Conservation (phyloP, 2,797 vertebrate species). For the Aplochiton taeniatus region DNA sequence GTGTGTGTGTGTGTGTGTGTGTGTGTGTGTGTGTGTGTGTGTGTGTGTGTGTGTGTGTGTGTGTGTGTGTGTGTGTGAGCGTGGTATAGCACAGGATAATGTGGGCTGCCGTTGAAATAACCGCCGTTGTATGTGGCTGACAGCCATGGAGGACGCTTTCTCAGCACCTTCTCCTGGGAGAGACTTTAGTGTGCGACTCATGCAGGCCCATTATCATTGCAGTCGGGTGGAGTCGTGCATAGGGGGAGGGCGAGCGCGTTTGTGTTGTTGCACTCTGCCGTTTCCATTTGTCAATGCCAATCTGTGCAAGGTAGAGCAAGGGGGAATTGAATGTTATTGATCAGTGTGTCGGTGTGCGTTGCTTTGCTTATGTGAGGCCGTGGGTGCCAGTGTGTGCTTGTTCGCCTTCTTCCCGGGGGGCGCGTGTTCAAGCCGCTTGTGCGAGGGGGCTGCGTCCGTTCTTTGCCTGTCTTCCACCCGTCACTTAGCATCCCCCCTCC, state of each 20-base stretch:
- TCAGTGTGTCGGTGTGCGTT: constrained; percentile 22
- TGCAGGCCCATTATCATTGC: not conserved
- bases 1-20: too few species aligned
- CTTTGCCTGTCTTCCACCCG: not conserved
- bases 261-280: constrained; percentile 1
- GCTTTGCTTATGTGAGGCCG: constrained; percentile 13
- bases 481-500: constrained; percentile 38
- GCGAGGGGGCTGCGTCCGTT: not conserved
- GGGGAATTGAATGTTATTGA: constrained; percentile 27
- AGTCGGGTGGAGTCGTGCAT: constrained; percentile 16
- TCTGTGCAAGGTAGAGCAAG: constrained; percentile 19
- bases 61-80: not conserved
- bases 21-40: too few species aligned
- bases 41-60: too few species aligned
- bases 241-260: constrained; percentile 16
- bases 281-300: constrained; percentile 1
- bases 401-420: not conserved
- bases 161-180: constrained; percentile 28
- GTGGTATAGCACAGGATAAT: not conserved
- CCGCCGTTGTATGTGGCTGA: constrained; percentile 21
- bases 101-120: constrained; percentile 13
- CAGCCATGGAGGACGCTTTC: constrained; percentile 35
- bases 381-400: not conserved
- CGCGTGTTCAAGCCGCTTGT: constrained; percentile 1
- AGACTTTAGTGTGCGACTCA: constrained; percentile 4